phyloP scores from a whole-genome alignment of 1,140 invertebrate genomes.

The Apis florea region DNA sequence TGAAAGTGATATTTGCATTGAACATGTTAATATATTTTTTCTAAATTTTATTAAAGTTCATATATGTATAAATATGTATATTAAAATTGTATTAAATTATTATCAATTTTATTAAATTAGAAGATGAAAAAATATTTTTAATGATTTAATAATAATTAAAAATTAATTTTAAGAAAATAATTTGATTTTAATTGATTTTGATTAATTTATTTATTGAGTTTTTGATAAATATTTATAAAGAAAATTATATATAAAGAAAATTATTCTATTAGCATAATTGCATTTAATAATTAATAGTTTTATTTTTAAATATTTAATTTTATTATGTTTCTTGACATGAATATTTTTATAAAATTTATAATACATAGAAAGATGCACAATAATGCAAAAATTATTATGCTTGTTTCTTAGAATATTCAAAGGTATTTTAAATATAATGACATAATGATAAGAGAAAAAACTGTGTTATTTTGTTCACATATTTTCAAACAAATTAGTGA shows the following conservation, averaged over 20 bases:
- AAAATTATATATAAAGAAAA: no score
- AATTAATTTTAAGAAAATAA: not conserved
- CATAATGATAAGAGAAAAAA: not conserved
- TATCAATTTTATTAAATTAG: not conserved
- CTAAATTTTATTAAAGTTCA: not conserved
- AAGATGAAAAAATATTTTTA: not conserved
- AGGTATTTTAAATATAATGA: not conserved
- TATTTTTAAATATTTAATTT: no score
- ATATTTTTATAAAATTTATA: no score
- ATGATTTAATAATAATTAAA: not conserved
- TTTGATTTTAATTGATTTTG: not conserved
- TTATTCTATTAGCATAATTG: no score
- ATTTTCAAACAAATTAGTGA: constrained; percentile 21
- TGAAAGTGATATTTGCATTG: no score
- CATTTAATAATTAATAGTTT: no score
- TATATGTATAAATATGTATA: not conserved
- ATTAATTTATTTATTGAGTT: not conserved
- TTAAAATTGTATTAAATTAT: not conserved
- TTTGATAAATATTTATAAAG: no score
- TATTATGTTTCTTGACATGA: no score
- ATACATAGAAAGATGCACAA: no score
- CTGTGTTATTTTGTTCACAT: not conserved
- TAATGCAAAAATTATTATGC: no score
- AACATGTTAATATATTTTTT: not conserved
- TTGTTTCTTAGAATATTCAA: not conserved